These are phyloP conservation scores for Dichetophora obliterata DNA, from an alignment of 2,888 invertebrate genomes.

Conservation along the genomic window DNA sequence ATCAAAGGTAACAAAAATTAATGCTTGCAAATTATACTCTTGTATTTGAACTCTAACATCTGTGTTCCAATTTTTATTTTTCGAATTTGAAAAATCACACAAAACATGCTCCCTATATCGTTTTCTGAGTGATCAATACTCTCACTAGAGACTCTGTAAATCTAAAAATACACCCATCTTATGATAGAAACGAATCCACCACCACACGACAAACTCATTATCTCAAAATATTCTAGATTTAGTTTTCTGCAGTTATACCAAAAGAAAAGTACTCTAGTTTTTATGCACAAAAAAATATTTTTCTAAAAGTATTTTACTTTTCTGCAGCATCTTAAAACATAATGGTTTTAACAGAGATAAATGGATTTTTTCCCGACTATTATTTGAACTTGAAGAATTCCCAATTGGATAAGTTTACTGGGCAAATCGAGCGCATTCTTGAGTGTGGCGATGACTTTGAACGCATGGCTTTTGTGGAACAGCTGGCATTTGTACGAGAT, in stretches of 20 bases:
- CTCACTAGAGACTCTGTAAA: not conserved
- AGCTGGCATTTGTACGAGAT: slow-evolving; percentile 70
- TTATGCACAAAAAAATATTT: slow-evolving; percentile 1
- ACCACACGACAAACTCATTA: slow-evolving; percentile 29
- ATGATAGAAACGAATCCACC: slow-evolving; percentile 31
- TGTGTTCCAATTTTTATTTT: not conserved
- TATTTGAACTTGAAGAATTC: slow-evolving; percentile 73
- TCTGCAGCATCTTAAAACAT: slow-evolving; percentile 45
- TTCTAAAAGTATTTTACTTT: slow-evolving; percentile 12
- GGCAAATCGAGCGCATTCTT: slow-evolving; percentile 76
- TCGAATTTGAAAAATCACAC: not conserved
- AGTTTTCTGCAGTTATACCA: slow-evolving; percentile 49
- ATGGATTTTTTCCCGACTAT: slow-evolving; percentile 76
- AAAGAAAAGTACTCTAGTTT: slow-evolving; percentile 49
- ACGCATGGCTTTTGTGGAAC: slow-evolving; percentile 75
- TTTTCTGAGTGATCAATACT: too few species aligned
- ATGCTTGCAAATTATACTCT: too few species aligned
- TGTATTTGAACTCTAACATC: too few species aligned
- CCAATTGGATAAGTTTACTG: slow-evolving; percentile 69
- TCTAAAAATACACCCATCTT: slow-evolving; percentile 13
- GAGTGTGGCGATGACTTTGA: slow-evolving; percentile 76
- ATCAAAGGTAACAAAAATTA: too few species aligned
- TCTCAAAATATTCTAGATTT: slow-evolving; percentile 11
- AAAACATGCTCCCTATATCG: too few species aligned
- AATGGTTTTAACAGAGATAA: slow-evolving; percentile 60